Conservation (phyloP, 2,888 invertebrate genomes). For the Mythimna impura region DNA sequence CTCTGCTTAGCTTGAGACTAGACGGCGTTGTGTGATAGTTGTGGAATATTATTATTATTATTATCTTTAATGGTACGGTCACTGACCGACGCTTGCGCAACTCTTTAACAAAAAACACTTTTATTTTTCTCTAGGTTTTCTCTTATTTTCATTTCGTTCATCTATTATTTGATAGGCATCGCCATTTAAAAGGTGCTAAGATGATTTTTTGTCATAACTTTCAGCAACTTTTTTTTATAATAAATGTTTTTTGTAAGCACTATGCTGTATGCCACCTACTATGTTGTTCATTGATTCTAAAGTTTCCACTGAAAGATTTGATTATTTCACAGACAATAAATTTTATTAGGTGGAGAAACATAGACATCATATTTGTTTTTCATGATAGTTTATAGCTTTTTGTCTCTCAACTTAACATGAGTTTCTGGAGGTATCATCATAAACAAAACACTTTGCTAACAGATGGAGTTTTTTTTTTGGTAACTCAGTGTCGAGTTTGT, state of each 20-base stretch:
- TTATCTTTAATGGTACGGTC: background rate
- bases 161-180: constrained; percentile 51
- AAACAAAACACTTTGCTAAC: too few relatives aligned
- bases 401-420: background rate
- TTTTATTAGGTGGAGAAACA: background rate
- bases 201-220: constrained; percentile 37
- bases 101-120: background rate
- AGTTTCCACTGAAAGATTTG: constrained; percentile 17
- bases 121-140: constrained; percentile 12
- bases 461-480: too few relatives aligned
- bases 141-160: constrained; percentile 4
- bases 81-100: constrained; percentile 2
- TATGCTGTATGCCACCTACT: constrained; percentile 30
- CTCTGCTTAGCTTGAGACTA: too few relatives aligned
- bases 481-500: too few relatives aligned
- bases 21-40: too few relatives aligned
- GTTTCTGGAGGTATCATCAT: background rate
- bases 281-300: constrained; percentile 11
- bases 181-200: constrained; percentile 16
- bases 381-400: background rate
- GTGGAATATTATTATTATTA: too few relatives aligned
- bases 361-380: background rate
- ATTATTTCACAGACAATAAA: background rate
- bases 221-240: constrained; percentile 21
- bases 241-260: constrained; percentile 13